Conservation (phyloP, 2,113 vertebrate genomes). For the Ariopsis seemanni region DNA sequence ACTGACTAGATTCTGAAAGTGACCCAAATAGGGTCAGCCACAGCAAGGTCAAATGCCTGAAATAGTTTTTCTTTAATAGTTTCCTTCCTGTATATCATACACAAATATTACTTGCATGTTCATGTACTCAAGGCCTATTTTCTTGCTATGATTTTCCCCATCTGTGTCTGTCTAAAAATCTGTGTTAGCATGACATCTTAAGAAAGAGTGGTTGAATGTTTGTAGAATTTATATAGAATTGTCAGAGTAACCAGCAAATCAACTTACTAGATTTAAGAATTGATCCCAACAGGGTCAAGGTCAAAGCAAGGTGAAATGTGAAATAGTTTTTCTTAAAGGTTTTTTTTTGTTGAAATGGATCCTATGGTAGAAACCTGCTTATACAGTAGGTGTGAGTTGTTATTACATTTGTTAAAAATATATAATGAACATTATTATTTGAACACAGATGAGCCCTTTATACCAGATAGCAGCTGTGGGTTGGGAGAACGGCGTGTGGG, state of each 20-base stretch:
- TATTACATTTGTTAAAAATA: background rate
- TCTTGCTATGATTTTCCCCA: background rate
- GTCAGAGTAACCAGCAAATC: background rate
- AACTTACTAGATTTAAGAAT: background rate
- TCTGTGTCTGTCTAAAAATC: background rate
- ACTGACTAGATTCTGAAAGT: background rate
- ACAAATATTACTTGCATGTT: background rate
- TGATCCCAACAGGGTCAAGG: background rate
- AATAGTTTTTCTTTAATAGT: background rate
- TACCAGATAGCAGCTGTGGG: slow-evolving; percentile 71
- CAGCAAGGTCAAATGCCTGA: background rate
- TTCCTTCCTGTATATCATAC: background rate
- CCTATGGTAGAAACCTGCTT: background rate
- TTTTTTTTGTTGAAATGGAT: background rate
- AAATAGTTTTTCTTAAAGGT: background rate
- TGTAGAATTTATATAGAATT: background rate
- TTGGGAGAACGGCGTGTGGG: slow-evolving; percentile 73
- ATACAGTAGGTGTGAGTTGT: background rate
- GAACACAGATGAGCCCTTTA: slow-evolving; percentile 62
- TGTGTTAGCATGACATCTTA: background rate
- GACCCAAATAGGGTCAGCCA: background rate
- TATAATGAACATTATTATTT: slow-evolving; percentile 15
- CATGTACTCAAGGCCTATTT: background rate
- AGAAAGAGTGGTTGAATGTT: background rate
- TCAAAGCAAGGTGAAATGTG: background rate